phyloP scores from a whole-genome alignment of 2,888 invertebrate species.

The Caenorhabditis sp. region DNA sequence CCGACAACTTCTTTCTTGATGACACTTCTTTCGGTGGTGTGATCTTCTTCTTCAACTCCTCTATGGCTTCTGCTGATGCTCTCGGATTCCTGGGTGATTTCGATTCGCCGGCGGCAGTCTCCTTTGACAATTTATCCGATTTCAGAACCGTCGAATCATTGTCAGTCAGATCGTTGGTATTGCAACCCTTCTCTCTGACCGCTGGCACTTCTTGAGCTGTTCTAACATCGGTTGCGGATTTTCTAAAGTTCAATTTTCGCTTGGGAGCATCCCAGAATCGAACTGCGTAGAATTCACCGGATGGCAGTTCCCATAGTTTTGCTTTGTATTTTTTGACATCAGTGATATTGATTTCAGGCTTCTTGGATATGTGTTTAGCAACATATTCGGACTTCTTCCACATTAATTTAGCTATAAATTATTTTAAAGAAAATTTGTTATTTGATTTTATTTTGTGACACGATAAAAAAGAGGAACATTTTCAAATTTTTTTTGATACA shows the following conservation, averaged over 20 bases:
- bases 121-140: background rate
- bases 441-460: background rate
- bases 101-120: background rate
- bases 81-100: background rate
- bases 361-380: background rate
- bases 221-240: conserved; percentile 9
- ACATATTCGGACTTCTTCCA: background rate
- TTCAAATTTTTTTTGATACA: no score
- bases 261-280: conserved; percentile 6
- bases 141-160: conserved; percentile 18
- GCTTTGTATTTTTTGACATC: no score
- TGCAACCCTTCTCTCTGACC: conserved; percentile 21
- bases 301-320: conserved; percentile 17
- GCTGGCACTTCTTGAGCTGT: conserved; percentile 35
- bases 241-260: conserved; percentile 10
- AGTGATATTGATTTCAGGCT: background rate
- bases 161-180: conserved; percentile 29
- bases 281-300: conserved; percentile 27
- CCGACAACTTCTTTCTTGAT: no score
- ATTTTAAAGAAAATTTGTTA: no score
- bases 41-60: background rate
- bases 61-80: background rate
- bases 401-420: background rate
- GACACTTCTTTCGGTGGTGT: background rate
- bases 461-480: no score